Percentiles rank a stretch among this genome's conserved stretches.
Evolutionary conservation across 2,888 invertebrate species (phyloP).

Genomic region (Calliphora vomitoria): DNA sequence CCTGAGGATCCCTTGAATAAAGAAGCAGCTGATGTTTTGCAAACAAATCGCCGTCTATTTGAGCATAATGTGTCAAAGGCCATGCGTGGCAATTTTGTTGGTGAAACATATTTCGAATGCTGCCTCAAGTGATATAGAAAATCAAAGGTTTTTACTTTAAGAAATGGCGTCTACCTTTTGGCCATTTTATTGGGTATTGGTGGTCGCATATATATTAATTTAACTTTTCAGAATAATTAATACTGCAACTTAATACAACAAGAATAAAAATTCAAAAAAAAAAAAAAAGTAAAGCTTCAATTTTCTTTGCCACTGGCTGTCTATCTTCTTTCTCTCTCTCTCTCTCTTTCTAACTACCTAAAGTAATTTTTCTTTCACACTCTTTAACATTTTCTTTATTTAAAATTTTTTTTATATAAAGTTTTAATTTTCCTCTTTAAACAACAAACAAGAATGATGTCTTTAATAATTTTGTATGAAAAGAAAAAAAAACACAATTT

Average conservation of each 20-base stretch:
- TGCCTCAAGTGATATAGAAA: slow-evolving; percentile 94
- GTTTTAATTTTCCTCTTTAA: slow-evolving; percentile 35
- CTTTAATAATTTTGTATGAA: slow-evolving; percentile 59
- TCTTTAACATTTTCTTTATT: slow-evolving; percentile 27
- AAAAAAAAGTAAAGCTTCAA: slow-evolving; percentile 42
- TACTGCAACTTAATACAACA: slow-evolving; percentile 58
- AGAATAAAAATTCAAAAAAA: slow-evolving; percentile 54
- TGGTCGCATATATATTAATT: slow-evolving; percentile 84
- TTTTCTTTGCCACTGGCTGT: slow-evolving; percentile 35
- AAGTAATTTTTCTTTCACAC: slow-evolving; percentile 11
- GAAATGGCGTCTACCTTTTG: slow-evolving; percentile 82
- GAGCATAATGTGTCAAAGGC: slow-evolving; percentile 98
- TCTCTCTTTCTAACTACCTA: slow-evolving; percentile 11
- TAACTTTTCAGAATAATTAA: slow-evolving; percentile 78
- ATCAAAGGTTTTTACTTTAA: slow-evolving; percentile 84
- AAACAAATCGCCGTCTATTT: slow-evolving; percentile 96
- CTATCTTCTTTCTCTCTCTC: neutral
- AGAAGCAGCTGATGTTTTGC: slow-evolving; percentile 98
- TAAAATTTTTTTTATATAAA: slow-evolving; percentile 24
- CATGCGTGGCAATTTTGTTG: slow-evolving; percentile 98
- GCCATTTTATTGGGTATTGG: slow-evolving; percentile 81
- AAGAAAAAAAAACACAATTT: slow-evolving; percentile 53
- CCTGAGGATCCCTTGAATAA: slow-evolving; percentile 99
- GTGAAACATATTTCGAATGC: slow-evolving; percentile 96
- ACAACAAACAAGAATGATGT: slow-evolving; percentile 32